phyloP scores from a whole-genome alignment of 2,113 vertebrate genomes.

The Regulus satrapa region DNA sequence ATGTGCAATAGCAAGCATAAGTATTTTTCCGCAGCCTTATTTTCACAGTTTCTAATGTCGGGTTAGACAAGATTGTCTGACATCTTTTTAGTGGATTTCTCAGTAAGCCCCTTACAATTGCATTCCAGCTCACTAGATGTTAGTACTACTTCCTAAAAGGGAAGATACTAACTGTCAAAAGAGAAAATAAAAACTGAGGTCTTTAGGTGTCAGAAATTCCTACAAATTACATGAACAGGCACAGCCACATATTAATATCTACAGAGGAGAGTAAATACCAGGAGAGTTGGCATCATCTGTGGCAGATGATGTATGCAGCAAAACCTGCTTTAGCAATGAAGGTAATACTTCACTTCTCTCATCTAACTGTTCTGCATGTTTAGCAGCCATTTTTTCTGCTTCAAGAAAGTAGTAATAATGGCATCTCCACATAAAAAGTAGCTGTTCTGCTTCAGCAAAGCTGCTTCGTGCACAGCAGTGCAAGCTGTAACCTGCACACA shows the following conservation, averaged over 20 bases:
- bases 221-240: background rate
- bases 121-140: background rate
- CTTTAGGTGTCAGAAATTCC: background rate
- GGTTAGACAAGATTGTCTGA: background rate
- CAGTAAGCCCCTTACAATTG: background rate
- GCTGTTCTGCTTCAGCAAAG: background rate
- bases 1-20: background rate
- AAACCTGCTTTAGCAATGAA: background rate
- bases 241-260: background rate
- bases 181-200: background rate
- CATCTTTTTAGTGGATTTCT: slow-evolving; percentile 14
- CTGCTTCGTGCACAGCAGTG: background rate
- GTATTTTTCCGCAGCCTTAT: background rate
- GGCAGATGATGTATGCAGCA: background rate
- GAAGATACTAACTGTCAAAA: background rate
- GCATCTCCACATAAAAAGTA: background rate
- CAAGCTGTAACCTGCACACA: background rate
- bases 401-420: background rate
- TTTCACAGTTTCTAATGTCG: background rate
- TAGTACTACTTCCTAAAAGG: background rate
- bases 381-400: background rate
- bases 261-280: background rate
- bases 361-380: background rate
- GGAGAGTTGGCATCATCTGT: background rate
- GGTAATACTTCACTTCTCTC: background rate